Conservation (phyloP, 2,888 invertebrate genomes). For the Dicycla oo region DNA sequence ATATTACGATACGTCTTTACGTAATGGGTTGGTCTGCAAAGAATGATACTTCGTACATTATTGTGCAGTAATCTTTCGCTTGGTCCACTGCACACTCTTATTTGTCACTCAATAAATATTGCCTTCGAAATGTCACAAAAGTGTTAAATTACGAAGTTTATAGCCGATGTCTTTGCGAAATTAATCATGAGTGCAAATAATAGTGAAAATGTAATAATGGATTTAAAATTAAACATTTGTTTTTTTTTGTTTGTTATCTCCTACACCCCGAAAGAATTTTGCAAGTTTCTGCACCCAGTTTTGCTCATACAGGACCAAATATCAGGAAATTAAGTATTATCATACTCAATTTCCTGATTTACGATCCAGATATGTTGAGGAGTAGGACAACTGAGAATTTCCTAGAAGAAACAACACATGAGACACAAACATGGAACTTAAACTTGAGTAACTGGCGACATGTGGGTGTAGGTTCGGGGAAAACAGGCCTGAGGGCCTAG, state of each 20-base stretch:
- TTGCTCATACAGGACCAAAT: not conserved
- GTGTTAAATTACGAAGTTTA: constrained; percentile 12
- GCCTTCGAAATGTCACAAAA: constrained; percentile 34
- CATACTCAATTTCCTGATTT: no score
- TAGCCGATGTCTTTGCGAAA: constrained; percentile 6
- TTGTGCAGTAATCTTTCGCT: constrained; percentile 39
- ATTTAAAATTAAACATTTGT: not conserved
- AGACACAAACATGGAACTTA: not conserved
- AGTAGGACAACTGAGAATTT: not conserved
- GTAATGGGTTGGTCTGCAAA: constrained; percentile 36
- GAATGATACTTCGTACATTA: constrained; percentile 29
- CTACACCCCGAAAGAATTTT: not conserved
- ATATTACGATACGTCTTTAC: constrained; percentile 39
- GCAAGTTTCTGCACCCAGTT: not conserved
- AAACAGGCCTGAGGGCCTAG: not conserved
- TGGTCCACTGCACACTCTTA: constrained; percentile 10
- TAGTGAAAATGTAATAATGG: not conserved
- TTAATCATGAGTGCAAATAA: not conserved
- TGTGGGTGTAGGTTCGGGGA: not conserved
- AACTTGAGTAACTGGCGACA: not conserved
- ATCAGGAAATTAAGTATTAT: not conserved
- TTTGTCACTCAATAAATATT: constrained; percentile 39
- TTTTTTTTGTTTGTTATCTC: not conserved
- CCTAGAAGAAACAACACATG: not conserved
- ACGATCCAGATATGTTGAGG: not conserved